Base-by-base conservation (phyloP, 2,113 vertebrate genomes). In the Cynoglossus semilaevis region DNA sequence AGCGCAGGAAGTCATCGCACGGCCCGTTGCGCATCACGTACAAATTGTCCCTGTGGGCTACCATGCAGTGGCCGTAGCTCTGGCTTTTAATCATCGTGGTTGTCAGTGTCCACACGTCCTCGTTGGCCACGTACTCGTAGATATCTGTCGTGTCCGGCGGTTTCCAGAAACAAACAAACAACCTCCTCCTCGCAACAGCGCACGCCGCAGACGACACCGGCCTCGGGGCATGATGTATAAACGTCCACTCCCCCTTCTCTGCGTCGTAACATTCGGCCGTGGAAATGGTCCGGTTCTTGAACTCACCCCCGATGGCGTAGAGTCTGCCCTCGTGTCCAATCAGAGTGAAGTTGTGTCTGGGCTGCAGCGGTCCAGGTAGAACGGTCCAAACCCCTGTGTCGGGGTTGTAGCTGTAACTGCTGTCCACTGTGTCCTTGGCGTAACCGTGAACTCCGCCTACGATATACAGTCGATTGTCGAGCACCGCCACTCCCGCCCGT, bases 51-150 rank as follows among this genome's bases (percentile, higher is more conserved):
- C 91, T 82, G 56, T 99, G 96, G 4, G 94, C 93, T 48, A 95
- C 94, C 96, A 98, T 98, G 69, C 92, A 96, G 73, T 98, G 96
- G 15, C 96, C 96, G 0, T 99, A 99, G 83, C 96, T 99, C 76
- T 95, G 95, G 3, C 87, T 78, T 50, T 87, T 81, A 54, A 89
- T 91, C 82, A 97, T 87, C 3, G 94, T 93, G 0, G 96, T 93
- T 63, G 88, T 57, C 0, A 92, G 88, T 7, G 80, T 87, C 96
- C 96, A 96, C 0, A 19, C 35, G 0, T 98, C 93, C 2, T 14
- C 75, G 9, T 1, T 66, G 1, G 78, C 86, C 5, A 84, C 15
- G 0, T 96, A 98, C 67, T 96, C 93, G 0, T 93, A 94, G 16
- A 99, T 91, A 3, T 95, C 78, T 0, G 95, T 98, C 53, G 91